Evolutionary conservation across 1,140 invertebrate species (phyloP).

Genomic region (Lepidurus packardi): DNA sequence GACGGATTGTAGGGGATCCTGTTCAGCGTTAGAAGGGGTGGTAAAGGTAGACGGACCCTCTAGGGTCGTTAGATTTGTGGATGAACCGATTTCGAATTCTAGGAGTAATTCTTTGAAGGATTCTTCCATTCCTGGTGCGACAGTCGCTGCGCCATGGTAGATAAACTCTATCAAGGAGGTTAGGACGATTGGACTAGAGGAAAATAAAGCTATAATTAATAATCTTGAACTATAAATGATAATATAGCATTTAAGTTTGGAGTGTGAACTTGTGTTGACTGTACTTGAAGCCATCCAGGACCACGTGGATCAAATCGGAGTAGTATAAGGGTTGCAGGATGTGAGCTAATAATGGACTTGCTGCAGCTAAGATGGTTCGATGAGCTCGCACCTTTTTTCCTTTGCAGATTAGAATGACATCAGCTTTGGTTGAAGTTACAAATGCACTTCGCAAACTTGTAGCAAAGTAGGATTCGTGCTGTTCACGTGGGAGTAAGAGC

Average conservation of each 20-base stretch:
- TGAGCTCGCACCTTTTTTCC: neutral
- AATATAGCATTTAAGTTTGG: neutral
- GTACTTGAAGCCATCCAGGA: conserved; percentile 6
- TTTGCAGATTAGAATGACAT: neutral
- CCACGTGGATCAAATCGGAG: neutral
- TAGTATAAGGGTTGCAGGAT: neutral
- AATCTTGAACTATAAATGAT: neutral
- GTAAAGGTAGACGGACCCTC: neutral
- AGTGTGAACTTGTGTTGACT: neutral
- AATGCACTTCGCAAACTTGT: neutral
- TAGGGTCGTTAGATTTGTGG: neutral
- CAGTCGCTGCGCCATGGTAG: neutral
- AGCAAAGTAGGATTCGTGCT: neutral
- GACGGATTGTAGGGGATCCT: neutral
- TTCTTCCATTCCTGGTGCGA: neutral
- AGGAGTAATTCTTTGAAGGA: neutral
- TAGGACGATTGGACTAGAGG: neutral
- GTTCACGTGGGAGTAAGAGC: neutral
- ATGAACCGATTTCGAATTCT: neutral
- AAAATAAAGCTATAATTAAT: neutral
- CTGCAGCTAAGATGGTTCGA: neutral
- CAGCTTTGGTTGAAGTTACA: neutral
- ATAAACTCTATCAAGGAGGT: neutral
- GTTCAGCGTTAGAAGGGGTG: neutral
- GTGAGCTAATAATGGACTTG: neutral